Evolutionary conservation across 2,888 invertebrate genomes (phyloP).

Genomic region (Gymnosoma rotundatum): DNA sequence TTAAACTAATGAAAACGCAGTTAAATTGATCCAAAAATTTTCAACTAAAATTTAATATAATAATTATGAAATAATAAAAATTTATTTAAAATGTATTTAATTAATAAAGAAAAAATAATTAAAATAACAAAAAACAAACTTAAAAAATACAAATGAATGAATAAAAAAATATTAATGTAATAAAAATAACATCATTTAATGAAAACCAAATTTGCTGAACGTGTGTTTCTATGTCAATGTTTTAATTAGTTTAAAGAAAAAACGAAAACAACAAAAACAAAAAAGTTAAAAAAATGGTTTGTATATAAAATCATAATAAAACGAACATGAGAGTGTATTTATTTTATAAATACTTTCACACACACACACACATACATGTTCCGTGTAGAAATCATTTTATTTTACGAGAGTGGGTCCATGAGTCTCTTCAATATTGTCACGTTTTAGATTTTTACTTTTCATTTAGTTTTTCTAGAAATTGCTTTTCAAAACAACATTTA

Average conservation of each 20-base stretch:
- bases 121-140: constrained; percentile 21
- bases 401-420: neutral
- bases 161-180: constrained; percentile 58
- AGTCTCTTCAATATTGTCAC: no score
- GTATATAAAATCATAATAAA: constrained; percentile 16
- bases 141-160: constrained; percentile 46
- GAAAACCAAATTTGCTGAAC: constrained; percentile 72
- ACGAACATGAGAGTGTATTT: constrained; percentile 10
- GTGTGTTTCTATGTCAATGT: constrained; percentile 47
- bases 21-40: neutral
- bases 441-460: no score
- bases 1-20: neutral
- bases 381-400: constrained; percentile 19
- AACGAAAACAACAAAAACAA: neutral
- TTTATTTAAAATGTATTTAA: constrained; percentile 70
- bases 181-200: constrained; percentile 65
- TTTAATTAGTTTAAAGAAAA: constrained; percentile 74
- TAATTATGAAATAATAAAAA: constrained; percentile 62
- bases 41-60: constrained; percentile 40
- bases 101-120: constrained; percentile 54
- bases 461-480: no score
- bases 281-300: constrained; percentile 18
- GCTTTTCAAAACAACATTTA: no score
- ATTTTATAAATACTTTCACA: constrained; percentile 9
- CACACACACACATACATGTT: neutral